A percentile compares a stretch with the other conserved stretches of the same genome.
phyloP scores from a whole-genome alignment of 2,888 invertebrate species.

The Ochlodes sylvanus region DNA sequence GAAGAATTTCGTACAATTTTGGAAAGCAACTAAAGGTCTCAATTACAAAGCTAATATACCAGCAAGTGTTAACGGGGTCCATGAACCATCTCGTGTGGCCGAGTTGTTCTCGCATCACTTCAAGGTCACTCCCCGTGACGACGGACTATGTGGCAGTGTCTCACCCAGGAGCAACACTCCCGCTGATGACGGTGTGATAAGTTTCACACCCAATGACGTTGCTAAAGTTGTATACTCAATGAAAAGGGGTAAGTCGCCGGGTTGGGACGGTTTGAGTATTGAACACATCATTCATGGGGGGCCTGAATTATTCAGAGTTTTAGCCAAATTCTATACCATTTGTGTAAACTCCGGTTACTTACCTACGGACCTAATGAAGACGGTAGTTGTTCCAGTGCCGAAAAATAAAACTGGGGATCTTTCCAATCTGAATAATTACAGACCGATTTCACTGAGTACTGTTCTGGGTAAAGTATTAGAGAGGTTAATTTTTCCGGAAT shows the following conservation, averaged over 20 bases:
- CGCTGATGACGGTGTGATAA: too few species aligned
- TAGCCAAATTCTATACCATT: too few species aligned
- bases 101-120: constrained; percentile 41
- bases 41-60: constrained; percentile 21
- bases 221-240: constrained; percentile 3
- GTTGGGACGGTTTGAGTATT: too few species aligned
- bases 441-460: constrained; percentile 43
- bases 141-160: too few species aligned
- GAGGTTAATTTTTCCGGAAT: constrained; percentile 36
- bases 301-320: too few species aligned
- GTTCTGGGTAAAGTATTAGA: constrained; percentile 42
- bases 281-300: too few species aligned
- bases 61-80: constrained; percentile 36
- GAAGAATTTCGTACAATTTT: constrained; percentile 25
- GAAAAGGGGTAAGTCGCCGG: too few species aligned
- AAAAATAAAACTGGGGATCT: constrained; percentile 43
- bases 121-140: background rate
- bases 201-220: too few species aligned
- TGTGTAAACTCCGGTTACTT: too few species aligned
- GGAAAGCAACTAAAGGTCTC: constrained; percentile 15
- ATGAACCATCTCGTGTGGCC: constrained; percentile 37
- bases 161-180: too few species aligned
- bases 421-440: constrained; percentile 34
- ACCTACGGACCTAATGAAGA: too few species aligned
- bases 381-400: too few species aligned